A percentile compares a stretch with the other conserved stretches of the same genome.
These are phyloP conservation scores for Parasteatoda tepidariorum DNA, from an alignment of 1,140 invertebrate species.

Conservation along the genomic window DNA sequence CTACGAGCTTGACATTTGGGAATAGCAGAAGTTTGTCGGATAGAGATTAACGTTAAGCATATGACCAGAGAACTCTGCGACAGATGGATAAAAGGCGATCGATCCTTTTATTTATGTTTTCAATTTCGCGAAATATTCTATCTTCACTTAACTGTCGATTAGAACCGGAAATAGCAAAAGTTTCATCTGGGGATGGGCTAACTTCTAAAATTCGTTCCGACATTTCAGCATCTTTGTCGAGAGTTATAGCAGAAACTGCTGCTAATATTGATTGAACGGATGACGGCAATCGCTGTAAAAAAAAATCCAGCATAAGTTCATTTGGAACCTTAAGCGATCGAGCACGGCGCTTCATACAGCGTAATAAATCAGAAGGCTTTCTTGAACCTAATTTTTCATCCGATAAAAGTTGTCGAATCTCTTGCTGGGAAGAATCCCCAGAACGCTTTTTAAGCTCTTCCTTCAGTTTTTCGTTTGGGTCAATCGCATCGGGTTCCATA, in stretches of 20 bases:
- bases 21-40: no score
- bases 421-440: neutral
- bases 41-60: no score
- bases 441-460: neutral
- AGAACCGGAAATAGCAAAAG: no score
- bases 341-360: neutral
- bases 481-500: neutral
- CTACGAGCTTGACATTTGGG: no score
- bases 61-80: no score
- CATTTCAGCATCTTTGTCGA: slow-evolving; percentile 14
- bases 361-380: neutral
- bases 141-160: no score
- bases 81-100: neutral
- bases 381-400: neutral
- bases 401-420: no score
- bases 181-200: neutral
- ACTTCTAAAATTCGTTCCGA: no score
- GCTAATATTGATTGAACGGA: no score
- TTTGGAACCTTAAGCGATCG: neutral
- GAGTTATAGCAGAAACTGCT: neutral
- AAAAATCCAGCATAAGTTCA: neutral
- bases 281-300: slow-evolving; percentile 10
- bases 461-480: neutral
- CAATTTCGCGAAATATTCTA: no score
- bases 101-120: no score